A percentile compares a stretch with the other conserved stretches of the same genome.
phyloP scores from a whole-genome alignment of 1,140 invertebrate genomes.

The Pseudomyrmex gracilis region DNA sequence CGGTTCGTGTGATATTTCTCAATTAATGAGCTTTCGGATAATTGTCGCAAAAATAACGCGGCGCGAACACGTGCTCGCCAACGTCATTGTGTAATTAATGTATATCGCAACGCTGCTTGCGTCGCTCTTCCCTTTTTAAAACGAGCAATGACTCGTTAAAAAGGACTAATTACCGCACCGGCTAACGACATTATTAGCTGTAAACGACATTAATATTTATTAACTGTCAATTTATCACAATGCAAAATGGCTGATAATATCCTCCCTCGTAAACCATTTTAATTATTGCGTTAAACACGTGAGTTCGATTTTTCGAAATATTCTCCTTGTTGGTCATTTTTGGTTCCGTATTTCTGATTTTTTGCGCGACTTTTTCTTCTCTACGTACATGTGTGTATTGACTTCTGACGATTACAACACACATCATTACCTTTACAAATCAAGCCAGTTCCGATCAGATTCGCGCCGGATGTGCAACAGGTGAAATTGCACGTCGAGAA shows the following conservation, averaged over 20 bases:
- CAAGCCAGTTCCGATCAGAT: constrained; percentile 72
- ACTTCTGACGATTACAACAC: constrained; percentile 61
- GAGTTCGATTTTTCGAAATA: not conserved
- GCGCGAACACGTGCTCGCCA: not conserved
- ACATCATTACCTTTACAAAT: constrained; percentile 73
- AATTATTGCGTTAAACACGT: not conserved
- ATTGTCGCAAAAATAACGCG: not conserved
- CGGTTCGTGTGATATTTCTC: not conserved
- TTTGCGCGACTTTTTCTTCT: constrained; percentile 19
- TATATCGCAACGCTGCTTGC: not conserved
- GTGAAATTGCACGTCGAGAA: constrained; percentile 80
- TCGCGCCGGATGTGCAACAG: constrained; percentile 78
- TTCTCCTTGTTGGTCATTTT: not conserved
- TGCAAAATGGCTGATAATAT: not conserved
- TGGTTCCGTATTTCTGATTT: constrained; percentile 4
- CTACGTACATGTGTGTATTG: constrained; percentile 19
- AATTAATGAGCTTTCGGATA: constrained; percentile 16
- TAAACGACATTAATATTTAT: constrained; percentile 5
- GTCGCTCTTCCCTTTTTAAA: not conserved
- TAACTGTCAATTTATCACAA: constrained; percentile 40
- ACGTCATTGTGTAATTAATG: constrained; percentile 46
- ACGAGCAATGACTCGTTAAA: constrained; percentile 32
- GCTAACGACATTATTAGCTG: constrained; percentile 14
- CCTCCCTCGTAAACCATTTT: not conserved
- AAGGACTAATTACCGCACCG: not conserved